Percentiles rank a stretch among this genome's conserved stretches.
Evolutionary conservation across 2,113 vertebrate genomes (phyloP).

Genomic region (Megatriorchis doriae): DNA sequence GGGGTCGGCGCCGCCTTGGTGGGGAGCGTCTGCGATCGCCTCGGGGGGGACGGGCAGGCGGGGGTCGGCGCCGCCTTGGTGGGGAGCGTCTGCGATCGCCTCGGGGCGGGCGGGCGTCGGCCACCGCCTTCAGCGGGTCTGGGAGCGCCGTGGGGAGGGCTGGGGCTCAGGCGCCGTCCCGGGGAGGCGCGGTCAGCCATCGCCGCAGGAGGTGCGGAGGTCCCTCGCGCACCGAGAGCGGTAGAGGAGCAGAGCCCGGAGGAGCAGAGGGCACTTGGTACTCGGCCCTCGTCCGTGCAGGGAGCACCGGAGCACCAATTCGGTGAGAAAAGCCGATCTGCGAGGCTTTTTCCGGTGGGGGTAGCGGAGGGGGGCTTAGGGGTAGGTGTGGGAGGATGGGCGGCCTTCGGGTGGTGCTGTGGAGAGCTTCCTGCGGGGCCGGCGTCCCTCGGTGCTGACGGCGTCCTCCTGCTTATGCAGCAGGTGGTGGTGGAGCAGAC

Average conservation of each 20-base stretch:
- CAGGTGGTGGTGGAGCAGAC: neutral
- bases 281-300: neutral
- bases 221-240: neutral
- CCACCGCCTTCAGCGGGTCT: neutral
- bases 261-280: neutral
- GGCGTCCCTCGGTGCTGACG: neutral
- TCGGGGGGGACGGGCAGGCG: no score
- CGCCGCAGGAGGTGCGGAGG: neutral
- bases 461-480: no score
- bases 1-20: no score
- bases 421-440: no score
- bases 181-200: neutral
- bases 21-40: neutral
- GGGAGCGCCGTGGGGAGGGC: neutral
- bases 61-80: no score
- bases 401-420: neutral
- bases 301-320: neutral
- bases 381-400: neutral
- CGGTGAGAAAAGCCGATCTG: neutral
- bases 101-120: neutral
- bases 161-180: neutral
- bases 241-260: neutral
- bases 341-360: no score
- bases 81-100: neutral
- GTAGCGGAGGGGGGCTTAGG: neutral